Conservation (phyloP, 2,888 invertebrate genomes). For the Apocheima hispidaria region DNA sequence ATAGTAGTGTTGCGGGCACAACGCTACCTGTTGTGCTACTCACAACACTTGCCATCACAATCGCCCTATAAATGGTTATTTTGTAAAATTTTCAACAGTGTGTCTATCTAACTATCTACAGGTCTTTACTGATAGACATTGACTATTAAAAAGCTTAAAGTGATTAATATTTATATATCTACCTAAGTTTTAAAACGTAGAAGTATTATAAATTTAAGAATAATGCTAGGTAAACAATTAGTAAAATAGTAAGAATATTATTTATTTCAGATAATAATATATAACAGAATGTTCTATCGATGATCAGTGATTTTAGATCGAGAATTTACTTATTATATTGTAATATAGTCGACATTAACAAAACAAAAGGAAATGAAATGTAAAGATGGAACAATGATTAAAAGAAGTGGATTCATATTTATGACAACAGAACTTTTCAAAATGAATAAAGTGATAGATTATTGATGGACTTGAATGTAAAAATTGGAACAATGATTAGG, state of each 20-base stretch:
- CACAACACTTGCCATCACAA: slow-evolving; percentile 76
- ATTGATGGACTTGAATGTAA: not conserved
- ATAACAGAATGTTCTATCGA: slow-evolving; percentile 38
- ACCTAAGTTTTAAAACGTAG: slow-evolving; percentile 39
- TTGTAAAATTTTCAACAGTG: slow-evolving; percentile 15
- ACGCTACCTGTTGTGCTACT: slow-evolving; percentile 73
- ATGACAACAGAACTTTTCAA: not conserved
- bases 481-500: slow-evolving; percentile 15
- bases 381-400: slow-evolving; percentile 21
- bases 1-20: slow-evolving; percentile 81
- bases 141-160: slow-evolving; percentile 35
- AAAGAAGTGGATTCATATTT: slow-evolving; percentile 1
- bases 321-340: slow-evolving; percentile 24
- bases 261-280: slow-evolving; percentile 31
- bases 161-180: slow-evolving; percentile 47
- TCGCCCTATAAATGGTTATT: slow-evolving; percentile 67
- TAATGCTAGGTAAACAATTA: slow-evolving; percentile 9
- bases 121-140: slow-evolving; percentile 15
- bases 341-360: slow-evolving; percentile 13
- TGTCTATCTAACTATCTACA: slow-evolving; percentile 6
- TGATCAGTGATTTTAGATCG: slow-evolving; percentile 21
- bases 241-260: slow-evolving; percentile 18
- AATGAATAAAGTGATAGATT: slow-evolving; percentile 3
- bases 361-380: slow-evolving; percentile 15
- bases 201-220: slow-evolving; percentile 37